A percentile compares a stretch with the other conserved stretches of the same genome.
phyloP scores from a whole-genome alignment of 2,888 invertebrate genomes.

The Agrotis ipsilon region DNA sequence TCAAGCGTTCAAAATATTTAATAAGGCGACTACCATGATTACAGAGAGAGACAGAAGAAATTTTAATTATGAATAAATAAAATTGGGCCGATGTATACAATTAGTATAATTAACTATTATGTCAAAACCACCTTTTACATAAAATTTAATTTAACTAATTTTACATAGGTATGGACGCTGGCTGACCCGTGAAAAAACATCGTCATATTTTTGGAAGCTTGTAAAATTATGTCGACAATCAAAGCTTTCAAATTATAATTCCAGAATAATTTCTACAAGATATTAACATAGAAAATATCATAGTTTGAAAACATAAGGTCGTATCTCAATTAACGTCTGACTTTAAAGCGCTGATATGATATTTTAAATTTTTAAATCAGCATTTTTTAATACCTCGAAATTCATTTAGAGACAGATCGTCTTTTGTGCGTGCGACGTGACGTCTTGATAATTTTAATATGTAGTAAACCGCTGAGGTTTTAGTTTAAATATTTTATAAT shows the following conservation, averaged over 20 bases:
- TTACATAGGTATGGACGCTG: too few species aligned
- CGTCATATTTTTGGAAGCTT: too few species aligned
- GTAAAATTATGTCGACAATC: slow-evolving; percentile 7
- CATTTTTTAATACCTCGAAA: slow-evolving; percentile 22
- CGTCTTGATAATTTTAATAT: slow-evolving; percentile 41
- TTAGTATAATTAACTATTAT: too few species aligned
- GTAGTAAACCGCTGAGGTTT: slow-evolving; percentile 22
- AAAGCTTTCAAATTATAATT: slow-evolving; percentile 36
- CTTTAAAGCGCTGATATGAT: slow-evolving; percentile 39
- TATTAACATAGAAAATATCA: slow-evolving; percentile 47
- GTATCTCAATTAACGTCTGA: slow-evolving; percentile 32
- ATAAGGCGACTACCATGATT: too few species aligned
- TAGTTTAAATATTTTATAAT: slow-evolving; percentile 38
- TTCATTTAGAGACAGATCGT: slow-evolving; percentile 33
- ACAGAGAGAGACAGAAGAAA: too few species aligned
- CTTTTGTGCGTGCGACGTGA: slow-evolving; percentile 16
- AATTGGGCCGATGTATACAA: too few species aligned
- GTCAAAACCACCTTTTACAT: too few species aligned
- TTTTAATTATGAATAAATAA: too few species aligned
- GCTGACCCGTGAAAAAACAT: too few species aligned
- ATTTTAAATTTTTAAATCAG: slow-evolving; percentile 26
- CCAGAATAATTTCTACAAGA: slow-evolving; percentile 50
- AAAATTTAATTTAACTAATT: too few species aligned
- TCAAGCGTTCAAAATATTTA: too few species aligned
- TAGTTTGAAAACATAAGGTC: slow-evolving; percentile 22